Evolutionary conservation across 2,888 invertebrate species (phyloP).

Genomic region (Drosophila acutilabella): DNA sequence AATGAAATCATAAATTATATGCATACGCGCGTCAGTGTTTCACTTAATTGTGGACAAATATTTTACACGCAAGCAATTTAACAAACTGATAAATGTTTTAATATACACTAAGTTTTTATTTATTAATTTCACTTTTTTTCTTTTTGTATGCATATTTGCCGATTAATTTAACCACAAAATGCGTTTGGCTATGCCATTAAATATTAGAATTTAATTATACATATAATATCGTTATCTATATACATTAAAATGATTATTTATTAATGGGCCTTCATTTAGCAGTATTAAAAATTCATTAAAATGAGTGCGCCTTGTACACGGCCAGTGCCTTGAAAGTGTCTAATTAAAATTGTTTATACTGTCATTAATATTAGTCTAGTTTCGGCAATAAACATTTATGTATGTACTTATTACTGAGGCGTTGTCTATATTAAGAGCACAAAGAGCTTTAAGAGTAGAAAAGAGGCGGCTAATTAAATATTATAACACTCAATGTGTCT

Average conservation of each 20-base stretch:
- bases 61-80: slow-evolving; percentile 61
- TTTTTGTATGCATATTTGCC: neutral
- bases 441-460: neutral
- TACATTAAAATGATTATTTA: slow-evolving; percentile 8
- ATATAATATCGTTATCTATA: neutral
- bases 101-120: slow-evolving; percentile 8
- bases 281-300: slow-evolving; percentile 15
- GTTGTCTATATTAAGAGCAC: neutral
- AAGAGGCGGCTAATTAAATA: no score
- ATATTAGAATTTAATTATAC: slow-evolving; percentile 13
- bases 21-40: slow-evolving; percentile 49
- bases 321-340: neutral
- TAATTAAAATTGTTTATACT: slow-evolving; percentile 15
- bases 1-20: slow-evolving; percentile 79
- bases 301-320: neutral
- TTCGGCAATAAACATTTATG: slow-evolving; percentile 10
- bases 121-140: neutral
- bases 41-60: slow-evolving; percentile 74
- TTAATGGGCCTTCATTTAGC: slow-evolving; percentile 6
- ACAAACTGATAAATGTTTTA: slow-evolving; percentile 56
- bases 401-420: slow-evolving; percentile 3
- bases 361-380: slow-evolving; percentile 10
- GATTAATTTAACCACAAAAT: slow-evolving; percentile 6
- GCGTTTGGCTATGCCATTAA: neutral
- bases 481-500: neutral